Evolutionary conservation across 2,113 vertebrate species (phyloP).

Genomic region (Desmodus rotundus): DNA sequence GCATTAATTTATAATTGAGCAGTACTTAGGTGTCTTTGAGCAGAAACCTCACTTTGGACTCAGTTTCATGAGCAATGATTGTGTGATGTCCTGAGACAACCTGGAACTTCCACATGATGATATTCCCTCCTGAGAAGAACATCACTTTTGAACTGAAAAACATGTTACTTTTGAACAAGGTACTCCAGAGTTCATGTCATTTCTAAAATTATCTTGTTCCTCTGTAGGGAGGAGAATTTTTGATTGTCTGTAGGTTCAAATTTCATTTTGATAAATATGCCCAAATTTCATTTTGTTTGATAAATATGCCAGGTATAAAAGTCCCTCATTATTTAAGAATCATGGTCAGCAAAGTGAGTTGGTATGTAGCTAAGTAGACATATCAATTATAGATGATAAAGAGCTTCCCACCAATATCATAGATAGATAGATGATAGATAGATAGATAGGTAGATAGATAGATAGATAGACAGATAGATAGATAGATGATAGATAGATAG

Average conservation of each 20-base stretch:
- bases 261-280: background rate
- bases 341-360: background rate
- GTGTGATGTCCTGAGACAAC: background rate
- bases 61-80: background rate
- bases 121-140: background rate
- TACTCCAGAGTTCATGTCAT: background rate
- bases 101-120: background rate
- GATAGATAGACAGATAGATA: background rate
- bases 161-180: background rate
- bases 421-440: background rate
- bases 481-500: background rate
- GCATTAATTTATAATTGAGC: background rate
- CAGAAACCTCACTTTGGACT: background rate
- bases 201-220: background rate
- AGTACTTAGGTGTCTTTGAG: background rate
- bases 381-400: background rate
- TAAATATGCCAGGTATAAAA: background rate
- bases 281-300: background rate
- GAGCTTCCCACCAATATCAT: background rate
- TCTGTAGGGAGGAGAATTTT: background rate
- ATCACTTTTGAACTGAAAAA: background rate
- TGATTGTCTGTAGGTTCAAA: background rate
- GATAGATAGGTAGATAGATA: background rate
- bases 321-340: background rate
- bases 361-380: background rate